Conservation (phyloP, 2,888 invertebrate genomes). For the Xylota segnis region DNA sequence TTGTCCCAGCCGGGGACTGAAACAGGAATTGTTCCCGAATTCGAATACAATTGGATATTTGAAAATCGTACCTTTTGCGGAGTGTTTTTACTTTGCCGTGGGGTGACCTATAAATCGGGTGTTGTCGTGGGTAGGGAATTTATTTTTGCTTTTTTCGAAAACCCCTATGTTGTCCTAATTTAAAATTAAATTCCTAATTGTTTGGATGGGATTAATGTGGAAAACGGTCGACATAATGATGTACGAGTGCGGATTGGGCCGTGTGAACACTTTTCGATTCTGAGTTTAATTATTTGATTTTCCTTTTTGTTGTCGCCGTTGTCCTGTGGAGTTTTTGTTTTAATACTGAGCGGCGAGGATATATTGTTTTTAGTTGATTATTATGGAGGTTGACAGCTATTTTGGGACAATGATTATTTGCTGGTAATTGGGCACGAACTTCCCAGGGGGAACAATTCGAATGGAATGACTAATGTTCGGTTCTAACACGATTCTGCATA, state of each 20-base stretch:
- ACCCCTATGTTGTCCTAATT: slow-evolving; percentile 57
- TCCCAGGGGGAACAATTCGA: not conserved
- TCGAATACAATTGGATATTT: slow-evolving; percentile 63
- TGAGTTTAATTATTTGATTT: slow-evolving; percentile 41
- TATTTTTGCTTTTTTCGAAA: not conserved
- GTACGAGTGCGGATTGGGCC: slow-evolving; percentile 18
- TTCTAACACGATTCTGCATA: not conserved
- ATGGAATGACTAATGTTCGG: not conserved
- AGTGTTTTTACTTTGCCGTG: slow-evolving; percentile 40
- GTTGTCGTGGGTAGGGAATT: slow-evolving; percentile 26
- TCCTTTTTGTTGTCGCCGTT: slow-evolving; percentile 23
- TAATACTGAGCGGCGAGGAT: slow-evolving; percentile 10
- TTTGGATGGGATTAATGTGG: slow-evolving; percentile 43
- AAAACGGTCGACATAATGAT: slow-evolving; percentile 27
- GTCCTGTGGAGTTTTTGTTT: slow-evolving; percentile 71
- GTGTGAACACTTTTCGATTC: slow-evolving; percentile 62
- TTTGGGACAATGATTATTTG: slow-evolving; percentile 40
- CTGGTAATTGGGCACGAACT: slow-evolving; percentile 56
- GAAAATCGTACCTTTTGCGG: slow-evolving; percentile 25
- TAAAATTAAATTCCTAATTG: slow-evolving; percentile 66
- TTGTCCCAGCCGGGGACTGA: slow-evolving; percentile 33
- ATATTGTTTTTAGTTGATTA: slow-evolving; percentile 47
- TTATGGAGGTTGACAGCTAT: slow-evolving; percentile 59
- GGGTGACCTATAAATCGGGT: slow-evolving; percentile 52
- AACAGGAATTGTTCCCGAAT: slow-evolving; percentile 59